Conservation (phyloP, 2,113 vertebrate species). For the Ploceus nigricollis region DNA sequence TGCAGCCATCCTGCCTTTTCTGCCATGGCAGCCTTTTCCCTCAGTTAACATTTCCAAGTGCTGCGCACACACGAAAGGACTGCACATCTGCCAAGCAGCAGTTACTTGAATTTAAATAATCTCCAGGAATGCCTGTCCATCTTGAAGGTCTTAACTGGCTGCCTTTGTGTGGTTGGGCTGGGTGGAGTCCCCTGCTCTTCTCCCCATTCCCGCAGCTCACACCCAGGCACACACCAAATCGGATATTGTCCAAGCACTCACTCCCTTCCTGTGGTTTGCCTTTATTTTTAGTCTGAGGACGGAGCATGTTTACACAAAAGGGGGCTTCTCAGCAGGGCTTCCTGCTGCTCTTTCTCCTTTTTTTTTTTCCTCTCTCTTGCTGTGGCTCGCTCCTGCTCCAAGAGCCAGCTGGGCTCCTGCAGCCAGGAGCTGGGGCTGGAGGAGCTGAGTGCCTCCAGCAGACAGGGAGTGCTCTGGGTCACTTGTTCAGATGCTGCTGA, state of each 20-base stretch:
- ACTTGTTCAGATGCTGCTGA: neutral
- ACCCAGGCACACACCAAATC: constrained; percentile 53
- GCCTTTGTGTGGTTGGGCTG: constrained; percentile 52
- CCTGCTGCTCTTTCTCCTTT: neutral
- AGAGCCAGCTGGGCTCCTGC: neutral
- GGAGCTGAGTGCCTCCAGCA: neutral
- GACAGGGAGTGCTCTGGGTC: neutral
- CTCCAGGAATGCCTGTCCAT: constrained; percentile 49
- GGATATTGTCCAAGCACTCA: constrained; percentile 67
- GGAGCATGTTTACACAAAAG: constrained; percentile 60
- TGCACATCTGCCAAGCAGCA: constrained; percentile 36
- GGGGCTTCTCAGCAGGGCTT: constrained; percentile 50
- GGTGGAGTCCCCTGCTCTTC: constrained; percentile 59
- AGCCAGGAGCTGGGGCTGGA: neutral
- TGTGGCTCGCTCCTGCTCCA: neutral
- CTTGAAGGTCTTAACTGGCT: constrained; percentile 30
- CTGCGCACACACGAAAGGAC: neutral
- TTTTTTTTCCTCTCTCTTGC: neutral
- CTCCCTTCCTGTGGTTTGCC: constrained; percentile 69
- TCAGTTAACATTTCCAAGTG: neutral
- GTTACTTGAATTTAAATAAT: constrained; percentile 41
- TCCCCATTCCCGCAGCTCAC: constrained; percentile 50
- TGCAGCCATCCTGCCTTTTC: neutral
- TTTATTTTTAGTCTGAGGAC: constrained; percentile 69
- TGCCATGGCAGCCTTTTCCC: neutral